Conservation (phyloP, 2,797 vertebrate species). For the Diglossa cyanea region DNA sequence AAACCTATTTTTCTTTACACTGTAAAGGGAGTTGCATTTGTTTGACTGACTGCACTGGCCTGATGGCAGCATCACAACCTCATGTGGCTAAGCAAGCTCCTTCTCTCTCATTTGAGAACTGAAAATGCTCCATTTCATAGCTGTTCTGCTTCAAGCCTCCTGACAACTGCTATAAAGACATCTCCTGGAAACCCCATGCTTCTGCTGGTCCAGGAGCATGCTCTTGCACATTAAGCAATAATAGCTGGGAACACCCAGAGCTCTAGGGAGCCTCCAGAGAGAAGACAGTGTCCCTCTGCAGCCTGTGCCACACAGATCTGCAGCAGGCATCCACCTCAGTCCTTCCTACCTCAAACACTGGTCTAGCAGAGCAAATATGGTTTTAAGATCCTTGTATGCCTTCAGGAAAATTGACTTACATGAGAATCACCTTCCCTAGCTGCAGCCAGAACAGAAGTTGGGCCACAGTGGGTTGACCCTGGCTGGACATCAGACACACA, state of each 20-base stretch:
- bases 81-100: background rate
- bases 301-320: background rate
- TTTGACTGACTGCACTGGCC: background rate
- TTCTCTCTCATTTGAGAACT: accelerated
- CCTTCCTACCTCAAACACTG: background rate
- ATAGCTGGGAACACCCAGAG: background rate
- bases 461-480: background rate
- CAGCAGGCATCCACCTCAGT: background rate
- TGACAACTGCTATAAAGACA: background rate
- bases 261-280: background rate
- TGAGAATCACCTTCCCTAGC: background rate
- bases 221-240: background rate
- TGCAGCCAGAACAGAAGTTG: background rate
- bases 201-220: background rate
- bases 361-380: background rate
- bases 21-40: background rate
- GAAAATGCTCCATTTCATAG: background rate
- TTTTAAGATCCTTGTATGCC: background rate
- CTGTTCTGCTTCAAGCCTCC: background rate
- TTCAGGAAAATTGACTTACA: background rate
- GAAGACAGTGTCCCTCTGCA: background rate
- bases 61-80: background rate
- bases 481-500: background rate
- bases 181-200: background rate
- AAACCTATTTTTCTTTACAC: conserved; percentile 5